phyloP scores from a whole-genome alignment of 2,797 vertebrate genomes.

The Enteromius fasciolatus region DNA sequence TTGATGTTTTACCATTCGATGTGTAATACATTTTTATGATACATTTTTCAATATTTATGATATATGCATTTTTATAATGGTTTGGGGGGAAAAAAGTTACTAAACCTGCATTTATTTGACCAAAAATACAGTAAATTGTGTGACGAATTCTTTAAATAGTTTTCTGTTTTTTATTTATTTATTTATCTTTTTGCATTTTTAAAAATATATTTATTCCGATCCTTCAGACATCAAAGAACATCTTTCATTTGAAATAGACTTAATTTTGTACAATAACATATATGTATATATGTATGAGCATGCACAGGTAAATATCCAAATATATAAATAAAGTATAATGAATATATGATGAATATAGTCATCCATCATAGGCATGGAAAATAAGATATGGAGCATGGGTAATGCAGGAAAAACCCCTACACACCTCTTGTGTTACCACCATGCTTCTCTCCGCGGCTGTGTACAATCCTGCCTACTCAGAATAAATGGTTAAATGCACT shows the following conservation, averaged over 20 bases:
- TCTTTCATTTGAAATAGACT: not conserved
- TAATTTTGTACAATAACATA: not conserved
- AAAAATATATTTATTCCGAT: not conserved
- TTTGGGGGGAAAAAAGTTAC: not conserved
- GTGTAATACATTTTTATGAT: not conserved
- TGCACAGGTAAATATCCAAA: not conserved
- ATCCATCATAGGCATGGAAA: not conserved
- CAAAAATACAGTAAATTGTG: not conserved
- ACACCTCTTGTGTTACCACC: constrained; percentile 35
- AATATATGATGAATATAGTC: not conserved
- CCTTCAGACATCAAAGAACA: not conserved
- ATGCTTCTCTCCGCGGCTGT: not conserved
- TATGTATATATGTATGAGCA: not conserved
- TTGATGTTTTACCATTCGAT: not conserved
- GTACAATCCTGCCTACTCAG: constrained; percentile 38
- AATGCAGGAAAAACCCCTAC: constrained; percentile 43
- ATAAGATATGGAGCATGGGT: constrained; percentile 49
- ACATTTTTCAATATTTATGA: not conserved
- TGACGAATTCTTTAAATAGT: not conserved
- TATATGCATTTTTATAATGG: not conserved
- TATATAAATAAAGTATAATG: too few relatives aligned
- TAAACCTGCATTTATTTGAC: not conserved
- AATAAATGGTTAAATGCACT: constrained; percentile 25
- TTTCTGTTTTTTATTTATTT: not conserved
- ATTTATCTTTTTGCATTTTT: not conserved